Percentiles rank a stretch among this genome's conserved stretches.
These are phyloP conservation scores for Tinea semifulvella DNA, from an alignment of 2,888 invertebrate species.

Conservation along the genomic window DNA sequence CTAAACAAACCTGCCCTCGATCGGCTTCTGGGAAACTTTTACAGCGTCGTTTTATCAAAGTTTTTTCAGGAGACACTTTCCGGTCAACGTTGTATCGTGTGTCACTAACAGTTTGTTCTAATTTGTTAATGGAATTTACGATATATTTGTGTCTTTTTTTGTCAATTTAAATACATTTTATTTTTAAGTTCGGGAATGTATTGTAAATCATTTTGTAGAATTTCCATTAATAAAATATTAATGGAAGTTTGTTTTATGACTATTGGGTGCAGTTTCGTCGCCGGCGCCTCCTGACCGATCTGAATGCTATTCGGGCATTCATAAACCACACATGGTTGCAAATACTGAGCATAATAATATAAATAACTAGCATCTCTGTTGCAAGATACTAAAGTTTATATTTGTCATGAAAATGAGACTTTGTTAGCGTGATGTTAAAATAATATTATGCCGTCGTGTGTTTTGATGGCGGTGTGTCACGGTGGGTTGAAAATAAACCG, in stretches of 20 bases:
- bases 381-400: slow-evolving; percentile 3
- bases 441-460: no score
- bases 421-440: slow-evolving; percentile 51
- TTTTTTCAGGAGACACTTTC: slow-evolving; percentile 49
- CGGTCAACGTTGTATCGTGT: slow-evolving; percentile 22
- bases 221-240: no score
- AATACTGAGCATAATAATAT: neutral
- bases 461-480: slow-evolving; percentile 39
- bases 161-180: neutral
- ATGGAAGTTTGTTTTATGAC: no score
- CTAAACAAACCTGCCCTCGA: slow-evolving; percentile 55
- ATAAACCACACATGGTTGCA: neutral
- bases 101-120: slow-evolving; percentile 14
- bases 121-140: slow-evolving; percentile 11
- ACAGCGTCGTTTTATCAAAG: slow-evolving; percentile 35
- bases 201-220: no score
- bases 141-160: slow-evolving; percentile 5
- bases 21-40: slow-evolving; percentile 56
- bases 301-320: slow-evolving; percentile 21
- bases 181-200: neutral
- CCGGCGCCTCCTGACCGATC: slow-evolving; percentile 60
- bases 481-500: slow-evolving; percentile 45
- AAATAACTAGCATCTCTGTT: slow-evolving; percentile 1
- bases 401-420: slow-evolving; percentile 42
- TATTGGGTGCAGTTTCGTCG: slow-evolving; percentile 33